phyloP scores from a whole-genome alignment of 1,140 invertebrate genomes.

The Trichogramma pretiosum region DNA sequence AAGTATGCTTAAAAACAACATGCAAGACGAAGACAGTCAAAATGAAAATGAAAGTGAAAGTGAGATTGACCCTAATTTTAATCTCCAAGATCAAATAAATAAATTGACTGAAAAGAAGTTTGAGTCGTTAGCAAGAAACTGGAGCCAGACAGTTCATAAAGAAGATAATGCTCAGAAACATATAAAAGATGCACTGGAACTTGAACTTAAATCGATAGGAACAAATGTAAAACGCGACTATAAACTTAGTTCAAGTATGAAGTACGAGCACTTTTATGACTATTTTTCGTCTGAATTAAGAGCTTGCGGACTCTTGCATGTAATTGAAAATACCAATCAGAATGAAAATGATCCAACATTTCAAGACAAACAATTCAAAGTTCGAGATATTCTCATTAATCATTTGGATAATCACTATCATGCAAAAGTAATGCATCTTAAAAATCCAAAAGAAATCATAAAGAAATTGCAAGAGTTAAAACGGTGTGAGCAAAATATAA shows the following conservation, averaged over 20 bases:
- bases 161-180: no score
- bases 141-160: no score
- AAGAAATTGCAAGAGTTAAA: conserved; percentile 20
- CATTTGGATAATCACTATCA: conserved; percentile 16
- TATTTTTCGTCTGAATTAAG: conserved; percentile 15
- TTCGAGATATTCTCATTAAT: conserved; percentile 20
- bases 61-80: no score
- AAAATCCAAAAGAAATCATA: conserved; percentile 17
- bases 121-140: no score
- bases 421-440: conserved; percentile 12
- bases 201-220: no score
- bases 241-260: neutral
- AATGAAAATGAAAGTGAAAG: no score
- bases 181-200: no score
- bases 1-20: no score
- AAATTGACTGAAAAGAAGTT: no score
- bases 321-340: conserved; percentile 2
- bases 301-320: conserved; percentile 10
- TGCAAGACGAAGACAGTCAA: no score
- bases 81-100: no score
- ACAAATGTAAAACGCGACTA: neutral
- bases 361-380: conserved; percentile 11
- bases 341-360: neutral
- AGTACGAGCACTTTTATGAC: conserved; percentile 14
- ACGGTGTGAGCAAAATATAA: conserved; percentile 19